Conservation (phyloP, 2,888 invertebrate species). For the Phortica okadai region DNA sequence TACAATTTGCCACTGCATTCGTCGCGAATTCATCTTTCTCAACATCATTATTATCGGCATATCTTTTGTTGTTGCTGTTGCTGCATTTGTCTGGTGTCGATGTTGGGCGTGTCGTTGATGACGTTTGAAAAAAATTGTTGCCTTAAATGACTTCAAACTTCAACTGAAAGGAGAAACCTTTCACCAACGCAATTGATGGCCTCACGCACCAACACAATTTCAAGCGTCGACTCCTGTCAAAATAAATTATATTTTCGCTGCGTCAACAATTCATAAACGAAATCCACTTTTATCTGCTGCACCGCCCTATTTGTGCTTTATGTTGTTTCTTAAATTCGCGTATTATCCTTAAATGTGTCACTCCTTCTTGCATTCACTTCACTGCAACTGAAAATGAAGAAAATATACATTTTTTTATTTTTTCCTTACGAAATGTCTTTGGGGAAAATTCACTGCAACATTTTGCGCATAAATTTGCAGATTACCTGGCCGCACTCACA, state of each 20-base stretch:
- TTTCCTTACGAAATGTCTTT: constrained; percentile 41
- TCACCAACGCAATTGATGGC: neutral
- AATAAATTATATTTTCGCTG: constrained; percentile 46
- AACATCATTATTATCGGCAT: constrained; percentile 31
- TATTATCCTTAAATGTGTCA: constrained; percentile 30
- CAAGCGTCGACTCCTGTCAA: constrained; percentile 35
- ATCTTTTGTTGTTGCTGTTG: neutral
- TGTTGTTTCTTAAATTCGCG: constrained; percentile 1
- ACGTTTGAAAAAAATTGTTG: constrained; percentile 23
- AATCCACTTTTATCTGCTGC: constrained; percentile 50
- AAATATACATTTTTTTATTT: constrained; percentile 58
- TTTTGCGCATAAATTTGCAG: constrained; percentile 67
- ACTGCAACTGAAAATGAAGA: constrained; percentile 45
- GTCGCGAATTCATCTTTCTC: constrained; percentile 48
- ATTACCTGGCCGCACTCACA: constrained; percentile 47
- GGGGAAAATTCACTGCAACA: constrained; percentile 56
- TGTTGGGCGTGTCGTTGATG: constrained; percentile 1
- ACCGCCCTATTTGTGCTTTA: neutral
- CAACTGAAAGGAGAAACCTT: constrained; percentile 21
- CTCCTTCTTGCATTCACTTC: neutral
- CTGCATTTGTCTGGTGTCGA: constrained; percentile 34
- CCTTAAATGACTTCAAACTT: constrained; percentile 8
- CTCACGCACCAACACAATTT: constrained; percentile 51
- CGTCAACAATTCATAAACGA: constrained; percentile 71
- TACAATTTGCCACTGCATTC: constrained; percentile 73